Percentiles rank a stretch among this genome's conserved stretches.
Evolutionary conservation across 2,888 invertebrate genomes (phyloP).

Genomic region (Marasmarcha lunaedactyla): DNA sequence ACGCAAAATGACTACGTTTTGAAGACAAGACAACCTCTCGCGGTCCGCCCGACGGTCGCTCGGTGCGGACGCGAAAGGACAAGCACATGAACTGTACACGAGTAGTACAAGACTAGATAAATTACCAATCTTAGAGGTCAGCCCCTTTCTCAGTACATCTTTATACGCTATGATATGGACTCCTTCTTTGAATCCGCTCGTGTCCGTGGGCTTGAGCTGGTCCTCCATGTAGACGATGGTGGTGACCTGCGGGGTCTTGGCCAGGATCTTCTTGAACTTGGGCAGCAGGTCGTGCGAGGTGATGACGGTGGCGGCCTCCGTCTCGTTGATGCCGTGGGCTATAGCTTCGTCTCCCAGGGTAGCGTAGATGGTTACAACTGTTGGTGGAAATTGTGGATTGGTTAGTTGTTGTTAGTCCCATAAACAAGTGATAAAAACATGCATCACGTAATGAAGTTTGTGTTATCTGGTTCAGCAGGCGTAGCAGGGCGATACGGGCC

Average conservation of each 20-base stretch:
- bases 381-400: constrained; percentile 22
- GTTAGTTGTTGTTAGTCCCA: background rate
- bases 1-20: no score
- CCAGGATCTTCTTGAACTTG: constrained; percentile 86
- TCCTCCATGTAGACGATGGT: constrained; percentile 91
- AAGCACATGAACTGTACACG: no score
- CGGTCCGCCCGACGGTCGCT: no score
- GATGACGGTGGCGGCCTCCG: constrained; percentile 92
- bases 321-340: constrained; percentile 96
- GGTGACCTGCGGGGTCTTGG: constrained; percentile 79
- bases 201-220: constrained; percentile 80
- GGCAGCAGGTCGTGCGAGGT: constrained; percentile 93
- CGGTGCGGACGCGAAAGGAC: no score
- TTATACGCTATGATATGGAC: constrained; percentile 81
- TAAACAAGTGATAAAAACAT: no score
- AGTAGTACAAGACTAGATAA: no score
- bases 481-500: no score
- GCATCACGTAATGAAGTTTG: no score
- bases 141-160: constrained; percentile 60
- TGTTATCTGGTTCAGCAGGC: no score
- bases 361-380: constrained; percentile 97
- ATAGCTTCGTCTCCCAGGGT: constrained; percentile 97
- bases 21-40: no score
- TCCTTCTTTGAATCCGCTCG: constrained; percentile 77
- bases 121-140: constrained; percentile 18